Evolutionary conservation across 2,113 vertebrate species (phyloP), one percentile per base, ranked within the genome.

Genomic region (Sterrhoptilus dennistouni): DNA sequence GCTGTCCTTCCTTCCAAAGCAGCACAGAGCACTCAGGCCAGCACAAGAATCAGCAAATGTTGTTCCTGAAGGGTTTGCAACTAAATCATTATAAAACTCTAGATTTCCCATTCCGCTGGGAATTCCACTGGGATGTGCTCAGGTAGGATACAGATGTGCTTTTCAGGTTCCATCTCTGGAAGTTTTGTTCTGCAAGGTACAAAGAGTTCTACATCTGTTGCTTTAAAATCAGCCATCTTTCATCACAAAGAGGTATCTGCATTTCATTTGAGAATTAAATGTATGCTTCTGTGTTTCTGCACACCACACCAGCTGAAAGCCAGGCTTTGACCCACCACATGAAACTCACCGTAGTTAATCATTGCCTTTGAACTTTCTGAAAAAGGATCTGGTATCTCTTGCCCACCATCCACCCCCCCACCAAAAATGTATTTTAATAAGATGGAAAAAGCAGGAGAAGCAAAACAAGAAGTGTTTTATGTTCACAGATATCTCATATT

Each of bases 391-490:
- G 75, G 5, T 49, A 83, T 49, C 52, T 90, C 33, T 6, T 74
- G 35, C 29, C 12, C 64, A n/a, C 22, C 45, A 49, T 25, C 14
- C 1, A 0, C 6, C 28, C 11, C 0, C 8, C 6, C 20, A 3
- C 11, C 4, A 72, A 49, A 71, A 38, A 83, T 25, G 36, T 77
- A 88, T 93, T 96, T 96, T 94, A 90, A 78, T 89, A 87, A 84
- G 77, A 96, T 95, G 95, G 96, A 97, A 97, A 96, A 96, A 94
- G 79, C 36, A 75, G 57, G 60, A 22, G 69, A 89, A 94, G 85
- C 52, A 97, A 95, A 97, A 96, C 74, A 94, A 83, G 60, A 93
- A 95, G 45, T 87, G 65, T 89, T 96, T 96, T 96, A 89, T 95
- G 90, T 93, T 96, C 95, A 89, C 64, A 87, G 88, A 93, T 90